Evolutionary conservation across 2,888 invertebrate species (phyloP), one percentile per base, ranked within the genome.

Genomic region (Oscheius sp.): DNA sequence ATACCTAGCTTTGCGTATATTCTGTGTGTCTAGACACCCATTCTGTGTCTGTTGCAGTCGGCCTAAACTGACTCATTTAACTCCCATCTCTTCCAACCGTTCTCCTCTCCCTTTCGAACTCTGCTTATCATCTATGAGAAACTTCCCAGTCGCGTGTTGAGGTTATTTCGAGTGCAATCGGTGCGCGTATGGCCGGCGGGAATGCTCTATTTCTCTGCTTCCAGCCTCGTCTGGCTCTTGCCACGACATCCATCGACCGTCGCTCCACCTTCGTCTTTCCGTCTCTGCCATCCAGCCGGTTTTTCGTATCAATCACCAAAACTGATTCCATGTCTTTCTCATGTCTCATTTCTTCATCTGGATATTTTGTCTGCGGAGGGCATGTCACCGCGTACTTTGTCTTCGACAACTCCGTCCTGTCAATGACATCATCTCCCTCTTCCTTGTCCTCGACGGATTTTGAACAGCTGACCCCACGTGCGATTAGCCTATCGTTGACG

Each of bases 201-300:
- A 12, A 12, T 22, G 47, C 47, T 24, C 47, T 47, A 26, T 47
- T 22, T 47, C 47, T 47, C 47, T 47, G 47, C 47, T 17, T 45
- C 45, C 45, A 47, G 20, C 22, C 22, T 12, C 24, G 22, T 47
- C 47, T 47, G 12, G 17, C 47, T 47, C 24, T 33, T 24, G 33
- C 6, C 33, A 24, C 47, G 5, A 26, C 50, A 24, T 50, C 50
- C 30, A 54, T 54, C 54, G 54, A 54, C 54, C 36, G 54, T 32
- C 33, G 32, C n/a, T 54, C 47, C 22, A 47, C 24, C 20, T 47
- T 47, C 24, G 5, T 2, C 47, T 6, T 3, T 24, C 47, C 5
- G 6, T 17, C 45, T n/a, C 45, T 6, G 12, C 24, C 12, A 14
- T 24, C 47, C 22, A 20, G 22, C 3, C 2, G 22, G 4, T 24